Base-by-base conservation (phyloP, 92 coral and sea anemone species). In the Muricea muricata region DNA sequence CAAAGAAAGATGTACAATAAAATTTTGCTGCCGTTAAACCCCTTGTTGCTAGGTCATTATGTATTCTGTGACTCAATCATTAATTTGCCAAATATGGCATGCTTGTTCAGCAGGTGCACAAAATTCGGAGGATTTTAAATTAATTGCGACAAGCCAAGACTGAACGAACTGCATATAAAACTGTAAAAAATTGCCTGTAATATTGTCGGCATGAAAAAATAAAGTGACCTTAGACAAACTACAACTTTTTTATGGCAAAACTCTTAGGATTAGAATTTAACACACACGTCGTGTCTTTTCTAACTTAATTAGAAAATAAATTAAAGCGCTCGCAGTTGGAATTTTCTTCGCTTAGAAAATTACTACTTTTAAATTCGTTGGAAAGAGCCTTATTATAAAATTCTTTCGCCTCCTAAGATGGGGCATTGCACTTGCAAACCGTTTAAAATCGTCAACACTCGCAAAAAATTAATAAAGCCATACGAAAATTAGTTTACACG, bases 81-180 rank as follows among this genome's bases (percentile, higher is more conserved):
- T 63, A 30, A 63, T 28, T 63, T 63, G 20, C 70, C 70, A 63
- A 63, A 63, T 63, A 63, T 63, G 70, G 70, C 18, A 14, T 63
- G 37, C 24, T 9, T 39, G 35, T 13, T n/a, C 37, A 39, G 70
- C 70, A 63, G 70, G 70, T 63, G 70, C 30, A 63, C 37, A 28
- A 26, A 63, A 63, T 63, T 63, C 13, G 34, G n/a, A 63, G 2
- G 39, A 30, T 39, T 13, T 11, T 28, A 61, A 63, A 63, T 26
- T 21, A 63, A 63, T 11, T 63, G 0, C 34, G 35, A n/a, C 8
- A 13, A 32, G 31, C 17, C 37, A 26, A 63, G 30, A 28, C 11
- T 28, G 0, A 63, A 15, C 21, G n/a, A 18, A 63, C 18, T n/a
- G n/a, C n/a, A n/a, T 18, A 6, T 9, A 5, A 30, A 63, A 63